A percentile compares a stretch with the other conserved stretches of the same genome.
Conservation (phyloP, 2,888 invertebrate species). For the Cylindroiulus punctatus region DNA sequence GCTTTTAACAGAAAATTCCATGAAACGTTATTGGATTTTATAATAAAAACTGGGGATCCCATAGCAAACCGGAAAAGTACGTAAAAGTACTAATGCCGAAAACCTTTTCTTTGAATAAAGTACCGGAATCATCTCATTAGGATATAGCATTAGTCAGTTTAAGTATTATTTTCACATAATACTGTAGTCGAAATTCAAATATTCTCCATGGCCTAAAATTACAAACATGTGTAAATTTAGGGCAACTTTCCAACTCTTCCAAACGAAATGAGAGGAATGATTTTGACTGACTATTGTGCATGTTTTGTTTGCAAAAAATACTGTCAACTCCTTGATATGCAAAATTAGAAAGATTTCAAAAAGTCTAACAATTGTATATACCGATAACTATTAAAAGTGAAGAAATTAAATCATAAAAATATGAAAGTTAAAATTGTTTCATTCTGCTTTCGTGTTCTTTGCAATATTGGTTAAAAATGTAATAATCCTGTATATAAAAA, state of each 20-base stretch:
- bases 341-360: neutral
- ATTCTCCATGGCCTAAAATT: neutral
- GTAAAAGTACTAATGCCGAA: neutral
- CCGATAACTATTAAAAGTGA: neutral
- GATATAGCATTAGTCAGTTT: neutral
- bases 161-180: slow-evolving; percentile 11
- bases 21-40: neutral
- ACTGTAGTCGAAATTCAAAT: neutral
- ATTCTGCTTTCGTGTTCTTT: neutral
- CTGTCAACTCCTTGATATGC: slow-evolving; percentile 7
- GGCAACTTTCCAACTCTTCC: neutral
- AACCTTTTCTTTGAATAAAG: neutral
- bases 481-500: slow-evolving; percentile 29
- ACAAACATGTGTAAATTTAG: neutral
- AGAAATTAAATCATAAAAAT: slow-evolving; percentile 17
- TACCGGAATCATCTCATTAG: neutral
- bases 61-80: neutral
- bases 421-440: neutral
- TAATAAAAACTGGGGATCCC: neutral
- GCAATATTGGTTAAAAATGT: slow-evolving; percentile 39
- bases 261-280: neutral
- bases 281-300: neutral
- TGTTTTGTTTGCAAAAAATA: slow-evolving; percentile 5
- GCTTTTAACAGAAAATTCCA: neutral
- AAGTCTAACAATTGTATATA: neutral